Percentiles rank a stretch among this genome's conserved stretches.
Conservation (phyloP, 2,888 invertebrate species). For the Unio pictorum region DNA sequence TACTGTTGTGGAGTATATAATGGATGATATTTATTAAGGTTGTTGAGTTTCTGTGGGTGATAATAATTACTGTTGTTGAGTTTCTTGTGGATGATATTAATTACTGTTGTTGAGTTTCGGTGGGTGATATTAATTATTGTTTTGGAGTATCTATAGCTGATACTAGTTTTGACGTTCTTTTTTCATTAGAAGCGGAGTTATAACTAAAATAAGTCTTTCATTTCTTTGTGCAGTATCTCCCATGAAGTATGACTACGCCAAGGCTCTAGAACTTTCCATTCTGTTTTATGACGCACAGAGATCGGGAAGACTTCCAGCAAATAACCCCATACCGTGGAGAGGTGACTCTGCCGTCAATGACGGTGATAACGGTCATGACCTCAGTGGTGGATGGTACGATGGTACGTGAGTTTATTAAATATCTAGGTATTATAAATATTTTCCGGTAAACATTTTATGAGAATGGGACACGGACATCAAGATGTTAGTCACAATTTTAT, state of each 20-base stretch:
- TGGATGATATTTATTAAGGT: too few relatives aligned
- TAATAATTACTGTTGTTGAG: too few relatives aligned
- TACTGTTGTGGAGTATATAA: too few relatives aligned
- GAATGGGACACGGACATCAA: neutral
- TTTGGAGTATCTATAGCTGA: too few relatives aligned
- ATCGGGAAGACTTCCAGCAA: constrained; percentile 59
- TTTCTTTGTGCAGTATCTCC: constrained; percentile 11
- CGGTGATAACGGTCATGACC: constrained; percentile 29
- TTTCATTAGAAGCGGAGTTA: too few relatives aligned
- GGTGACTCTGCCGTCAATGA: constrained; percentile 62
- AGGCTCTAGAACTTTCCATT: constrained; percentile 58
- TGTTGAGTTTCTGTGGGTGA: too few relatives aligned
- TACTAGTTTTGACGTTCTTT: too few relatives aligned
- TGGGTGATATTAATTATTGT: too few relatives aligned
- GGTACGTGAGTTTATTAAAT: constrained; percentile 13
- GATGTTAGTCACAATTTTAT: neutral
- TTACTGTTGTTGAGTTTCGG: too few relatives aligned
- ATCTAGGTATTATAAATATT: neutral
- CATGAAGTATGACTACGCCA: constrained; percentile 48
- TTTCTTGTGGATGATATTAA: too few relatives aligned
- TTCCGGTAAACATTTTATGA: neutral
- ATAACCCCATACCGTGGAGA: constrained; percentile 63
- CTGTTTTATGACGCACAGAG: constrained; percentile 66
- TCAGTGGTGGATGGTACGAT: constrained; percentile 32
- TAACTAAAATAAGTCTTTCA: neutral